Evolutionary conservation across 1,140 invertebrate genomes (phyloP).

Genomic region (Cydia splendana): DNA sequence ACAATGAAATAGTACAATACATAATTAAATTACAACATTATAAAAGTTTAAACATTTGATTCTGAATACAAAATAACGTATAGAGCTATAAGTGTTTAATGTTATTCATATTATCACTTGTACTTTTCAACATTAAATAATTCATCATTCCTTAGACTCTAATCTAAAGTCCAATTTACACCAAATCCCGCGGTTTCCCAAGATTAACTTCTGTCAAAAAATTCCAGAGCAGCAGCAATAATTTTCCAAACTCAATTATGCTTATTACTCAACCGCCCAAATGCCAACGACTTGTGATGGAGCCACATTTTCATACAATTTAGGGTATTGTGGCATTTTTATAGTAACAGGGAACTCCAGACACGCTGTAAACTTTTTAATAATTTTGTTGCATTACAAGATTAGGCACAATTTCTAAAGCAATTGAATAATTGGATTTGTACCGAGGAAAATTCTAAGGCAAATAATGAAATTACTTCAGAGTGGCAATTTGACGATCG

Average conservation of each 20-base stretch:
- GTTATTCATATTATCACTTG: too few relatives aligned
- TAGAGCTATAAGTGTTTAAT: too few relatives aligned
- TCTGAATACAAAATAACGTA: too few relatives aligned
- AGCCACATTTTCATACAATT: background rate
- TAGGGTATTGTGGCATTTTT: background rate
- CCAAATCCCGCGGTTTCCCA: background rate
- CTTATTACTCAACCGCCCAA: conserved; percentile 11
- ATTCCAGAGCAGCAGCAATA: background rate
- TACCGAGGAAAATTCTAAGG: background rate
- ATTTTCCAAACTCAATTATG: conserved; percentile 13
- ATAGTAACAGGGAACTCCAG: background rate
- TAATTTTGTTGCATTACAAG: conserved; percentile 14
- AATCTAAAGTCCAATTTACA: background rate
- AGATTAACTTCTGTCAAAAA: conserved; percentile 13
- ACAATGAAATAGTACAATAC: too few relatives aligned
- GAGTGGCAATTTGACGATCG: background rate
- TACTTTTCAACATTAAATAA: background rate
- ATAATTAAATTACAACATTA: too few relatives aligned
- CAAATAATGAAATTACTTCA: background rate
- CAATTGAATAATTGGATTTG: conserved; percentile 18
- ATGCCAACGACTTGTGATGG: background rate
- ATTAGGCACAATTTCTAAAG: conserved; percentile 5
- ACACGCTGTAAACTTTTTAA: conserved; percentile 21
- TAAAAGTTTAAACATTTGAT: too few relatives aligned
- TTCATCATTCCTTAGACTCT: background rate